Base-by-base conservation (phyloP, 2,888 invertebrate species). In the Drosophila paramelanica region DNA sequence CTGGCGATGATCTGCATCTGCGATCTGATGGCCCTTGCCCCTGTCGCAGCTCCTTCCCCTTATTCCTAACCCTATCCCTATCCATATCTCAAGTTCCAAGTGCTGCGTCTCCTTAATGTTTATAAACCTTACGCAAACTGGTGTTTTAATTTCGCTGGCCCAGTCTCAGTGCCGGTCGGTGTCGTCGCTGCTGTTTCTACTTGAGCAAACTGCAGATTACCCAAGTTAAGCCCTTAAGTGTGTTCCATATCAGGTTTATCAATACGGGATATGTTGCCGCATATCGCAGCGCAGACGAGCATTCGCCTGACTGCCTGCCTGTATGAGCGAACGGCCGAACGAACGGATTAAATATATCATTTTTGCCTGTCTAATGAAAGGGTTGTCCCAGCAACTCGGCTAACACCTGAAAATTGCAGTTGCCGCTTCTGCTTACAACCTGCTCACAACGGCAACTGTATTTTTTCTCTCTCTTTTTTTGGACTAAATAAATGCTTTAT, bases 141-240 rank as follows among this genome's bases (percentile, higher is more conserved):
- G 70, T 70, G 72, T 79, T 84, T 89, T 69, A 85, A 83, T 89
- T 89, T 79, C 71, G 74, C 68, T 84, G 83, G 66, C 65, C 64
- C 67, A 80, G 74, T 60, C 69, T 71, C 69, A 61, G 58, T 70
- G 58, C 25, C 49, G 65, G 61, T 66, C 65, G 64, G 58, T 79
- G 73, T 73, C 75, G 67, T 74, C 68, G 74, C 61, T 77, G 73
- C 68, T 76, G 73, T 79, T 86, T 87, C 89, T 84, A 85, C 81
- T 86, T 79, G 76, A 81, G 70, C 79, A 77, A 66, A 75, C 75
- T 81, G 89, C 76, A 89, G 86, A 89, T 86, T 86, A 85, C 73
- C 84, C 82, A 60, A 84, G 89, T 88, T 89, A 89, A 89, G 85
- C 89, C 86, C 89, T 86, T 87, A 88, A 89, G 82, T 88, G 89